A percentile compares a stretch with the other conserved stretches of the same genome.
Evolutionary conservation across 1,140 invertebrate genomes (phyloP).

Genomic region (Apis laboriosa): DNA sequence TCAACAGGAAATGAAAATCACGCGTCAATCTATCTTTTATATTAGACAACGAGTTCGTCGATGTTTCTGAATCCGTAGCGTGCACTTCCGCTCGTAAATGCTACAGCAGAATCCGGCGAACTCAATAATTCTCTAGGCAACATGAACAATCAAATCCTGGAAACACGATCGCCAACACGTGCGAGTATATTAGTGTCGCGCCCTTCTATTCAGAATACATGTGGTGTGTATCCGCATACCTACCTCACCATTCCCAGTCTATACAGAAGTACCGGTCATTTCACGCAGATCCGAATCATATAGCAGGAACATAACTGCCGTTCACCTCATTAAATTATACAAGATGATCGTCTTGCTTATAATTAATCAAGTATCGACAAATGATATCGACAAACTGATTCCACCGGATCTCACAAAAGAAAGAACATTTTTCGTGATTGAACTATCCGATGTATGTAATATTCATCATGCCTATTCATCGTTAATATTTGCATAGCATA

Average conservation of each 20-base stretch:
- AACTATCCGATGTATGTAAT: too few species aligned
- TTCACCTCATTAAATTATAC: slow-evolving; percentile 64
- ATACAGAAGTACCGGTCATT: slow-evolving; percentile 56
- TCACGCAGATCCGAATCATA: slow-evolving; percentile 62
- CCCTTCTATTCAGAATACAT: slow-evolving; percentile 64
- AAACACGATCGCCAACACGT: slow-evolving; percentile 73
- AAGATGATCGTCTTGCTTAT: slow-evolving; percentile 29
- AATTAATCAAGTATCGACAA: slow-evolving; percentile 19
- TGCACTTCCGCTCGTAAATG: slow-evolving; percentile 65
- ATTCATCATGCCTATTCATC: too few species aligned
- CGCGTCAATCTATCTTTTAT: background rate
- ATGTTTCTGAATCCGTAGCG: slow-evolving; percentile 58
- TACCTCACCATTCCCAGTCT: slow-evolving; percentile 67
- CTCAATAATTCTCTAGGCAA: slow-evolving; percentile 73
- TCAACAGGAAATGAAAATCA: background rate
- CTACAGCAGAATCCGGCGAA: slow-evolving; percentile 59
- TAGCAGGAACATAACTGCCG: slow-evolving; percentile 57
- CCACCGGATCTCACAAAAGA: background rate
- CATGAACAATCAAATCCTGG: slow-evolving; percentile 73
- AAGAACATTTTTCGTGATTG: background rate
- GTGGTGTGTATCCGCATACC: slow-evolving; percentile 71
- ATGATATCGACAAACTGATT: slow-evolving; percentile 5
- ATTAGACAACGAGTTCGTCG: slow-evolving; percentile 40
- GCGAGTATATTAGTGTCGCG: slow-evolving; percentile 70
- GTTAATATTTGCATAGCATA: too few species aligned